phyloP scores from a whole-genome alignment of 2,113 vertebrate genomes.

The Alaudala cheleensis region DNA sequence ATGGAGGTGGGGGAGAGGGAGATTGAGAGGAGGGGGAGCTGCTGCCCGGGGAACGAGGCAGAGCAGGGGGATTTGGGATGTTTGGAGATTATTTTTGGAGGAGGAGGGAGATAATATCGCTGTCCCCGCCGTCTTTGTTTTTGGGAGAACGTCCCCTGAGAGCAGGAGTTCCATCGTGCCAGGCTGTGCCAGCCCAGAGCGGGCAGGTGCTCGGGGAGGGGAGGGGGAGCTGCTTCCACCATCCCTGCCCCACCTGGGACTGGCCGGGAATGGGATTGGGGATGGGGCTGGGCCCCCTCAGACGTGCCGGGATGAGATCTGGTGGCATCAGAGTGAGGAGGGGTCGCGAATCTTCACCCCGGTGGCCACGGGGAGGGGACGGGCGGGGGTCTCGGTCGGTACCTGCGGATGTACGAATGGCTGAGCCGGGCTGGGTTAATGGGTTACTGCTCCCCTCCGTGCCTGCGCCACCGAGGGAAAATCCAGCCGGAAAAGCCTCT shows the following conservation, averaged over 20 bases:
- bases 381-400: background rate
- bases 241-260: background rate
- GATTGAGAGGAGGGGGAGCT: background rate
- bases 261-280: accelerated
- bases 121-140: background rate
- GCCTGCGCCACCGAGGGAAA: accelerated
- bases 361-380: background rate
- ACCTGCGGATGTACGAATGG: background rate
- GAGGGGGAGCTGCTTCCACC: background rate
- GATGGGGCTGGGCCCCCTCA: background rate
- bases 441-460: background rate
- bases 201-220: background rate
- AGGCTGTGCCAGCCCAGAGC: background rate
- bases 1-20: background rate
- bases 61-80: background rate
- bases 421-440: background rate
- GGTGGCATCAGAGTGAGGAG: background rate
- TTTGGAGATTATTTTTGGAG: background rate
- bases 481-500: background rate
- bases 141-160: background rate
- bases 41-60: background rate
- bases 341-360: background rate
- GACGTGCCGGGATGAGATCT: accelerated
- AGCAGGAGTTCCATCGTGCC: background rate
- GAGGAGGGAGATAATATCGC: too few relatives aligned